Evolutionary conservation across 2,797 vertebrate genomes (phyloP).

Genomic region (Anniella stebbinsi): DNA sequence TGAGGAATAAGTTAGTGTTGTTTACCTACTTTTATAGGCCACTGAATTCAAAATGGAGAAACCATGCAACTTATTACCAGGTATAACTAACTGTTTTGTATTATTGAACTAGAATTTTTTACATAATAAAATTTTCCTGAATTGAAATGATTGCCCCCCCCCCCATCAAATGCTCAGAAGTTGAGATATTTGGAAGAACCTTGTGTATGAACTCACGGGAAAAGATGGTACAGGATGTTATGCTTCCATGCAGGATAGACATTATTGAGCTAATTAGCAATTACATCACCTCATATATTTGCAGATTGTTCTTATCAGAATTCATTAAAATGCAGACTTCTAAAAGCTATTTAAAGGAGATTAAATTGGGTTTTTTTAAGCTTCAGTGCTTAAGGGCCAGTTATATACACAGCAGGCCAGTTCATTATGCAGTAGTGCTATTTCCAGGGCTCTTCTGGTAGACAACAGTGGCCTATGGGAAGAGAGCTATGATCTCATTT

Average conservation of each 20-base stretch:
- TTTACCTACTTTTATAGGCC: not conserved
- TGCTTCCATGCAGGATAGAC: not conserved
- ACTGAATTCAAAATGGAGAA: not conserved
- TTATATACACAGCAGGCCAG: not conserved
- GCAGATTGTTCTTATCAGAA: not conserved
- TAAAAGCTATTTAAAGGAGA: conserved; percentile 9
- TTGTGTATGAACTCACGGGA: not conserved
- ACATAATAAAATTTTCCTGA: not conserved
- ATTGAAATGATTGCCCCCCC: not conserved
- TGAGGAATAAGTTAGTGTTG: not conserved
- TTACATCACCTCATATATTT: not conserved
- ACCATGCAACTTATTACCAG: not conserved
- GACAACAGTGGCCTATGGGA: not conserved
- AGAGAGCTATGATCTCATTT: not conserved
- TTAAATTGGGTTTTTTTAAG: not conserved
- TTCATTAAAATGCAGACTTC: conserved; percentile 12
- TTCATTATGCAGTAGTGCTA: not conserved
- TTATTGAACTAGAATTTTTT: not conserved
- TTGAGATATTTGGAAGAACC: not conserved
- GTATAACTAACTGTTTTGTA: not conserved
- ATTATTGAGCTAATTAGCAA: not conserved
- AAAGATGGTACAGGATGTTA: not conserved
- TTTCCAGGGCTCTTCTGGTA: not conserved
- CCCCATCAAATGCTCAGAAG: not conserved
- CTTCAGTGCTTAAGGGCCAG: not conserved